Percentiles rank a stretch among this genome's conserved stretches.
Conservation (phyloP, 2,113 vertebrate species). For the Argyrosomus japonicus region DNA sequence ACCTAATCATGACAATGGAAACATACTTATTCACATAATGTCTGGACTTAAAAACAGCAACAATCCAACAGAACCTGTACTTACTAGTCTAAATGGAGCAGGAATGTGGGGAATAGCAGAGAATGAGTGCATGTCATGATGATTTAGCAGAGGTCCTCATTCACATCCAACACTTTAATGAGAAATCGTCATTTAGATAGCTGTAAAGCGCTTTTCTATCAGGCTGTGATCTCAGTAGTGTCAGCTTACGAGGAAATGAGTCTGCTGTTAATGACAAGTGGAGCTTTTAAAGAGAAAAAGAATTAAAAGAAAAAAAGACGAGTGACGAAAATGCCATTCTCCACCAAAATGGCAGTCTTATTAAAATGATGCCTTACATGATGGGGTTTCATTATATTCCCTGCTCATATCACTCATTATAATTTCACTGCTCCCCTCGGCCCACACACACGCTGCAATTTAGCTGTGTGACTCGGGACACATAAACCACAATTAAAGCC, state of each 20-base stretch:
- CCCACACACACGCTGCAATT: background rate
- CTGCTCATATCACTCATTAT: constrained; percentile 2
- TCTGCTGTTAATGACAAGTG: background rate
- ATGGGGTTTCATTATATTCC: background rate
- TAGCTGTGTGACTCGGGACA: constrained; percentile 1
- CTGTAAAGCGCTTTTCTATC: background rate
- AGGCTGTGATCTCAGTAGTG: background rate
- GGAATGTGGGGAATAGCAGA: background rate
- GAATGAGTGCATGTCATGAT: background rate
- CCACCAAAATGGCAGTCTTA: constrained; percentile 8
- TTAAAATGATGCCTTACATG: constrained; percentile 16
- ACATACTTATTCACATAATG: background rate
- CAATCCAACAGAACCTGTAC: background rate
- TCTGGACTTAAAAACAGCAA: background rate
- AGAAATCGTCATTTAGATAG: background rate
- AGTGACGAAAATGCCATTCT: background rate
- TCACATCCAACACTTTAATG: background rate
- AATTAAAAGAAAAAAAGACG: background rate
- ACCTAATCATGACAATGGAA: no score
- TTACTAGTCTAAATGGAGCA: background rate
- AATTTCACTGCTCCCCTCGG: constrained; percentile 8
- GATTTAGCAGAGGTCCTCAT: background rate
- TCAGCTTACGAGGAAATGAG: background rate
- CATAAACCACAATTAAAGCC: constrained; percentile 35
- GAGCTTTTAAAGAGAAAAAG: background rate